phyloP scores from a whole-genome alignment of 2,113 vertebrate genomes.

The Perccottus glenii region DNA sequence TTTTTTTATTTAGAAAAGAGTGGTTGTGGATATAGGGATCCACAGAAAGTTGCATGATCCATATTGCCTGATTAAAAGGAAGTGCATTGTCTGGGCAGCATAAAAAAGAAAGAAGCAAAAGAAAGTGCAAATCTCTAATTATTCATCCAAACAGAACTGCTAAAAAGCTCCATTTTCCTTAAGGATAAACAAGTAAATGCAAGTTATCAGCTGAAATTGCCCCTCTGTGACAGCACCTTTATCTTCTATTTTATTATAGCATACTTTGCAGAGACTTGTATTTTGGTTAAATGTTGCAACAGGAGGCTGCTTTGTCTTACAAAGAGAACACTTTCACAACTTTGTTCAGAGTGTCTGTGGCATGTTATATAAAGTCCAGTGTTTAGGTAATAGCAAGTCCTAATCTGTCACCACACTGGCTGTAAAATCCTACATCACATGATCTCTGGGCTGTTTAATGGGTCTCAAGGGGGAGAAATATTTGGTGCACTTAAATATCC shows the following conservation, averaged over 20 bases:
- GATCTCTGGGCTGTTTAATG: constrained; percentile 8
- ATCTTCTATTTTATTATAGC: background rate
- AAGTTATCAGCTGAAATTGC: background rate
- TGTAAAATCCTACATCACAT: constrained; percentile 46
- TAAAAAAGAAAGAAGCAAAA: too few species aligned
- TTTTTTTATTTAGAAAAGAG: too few species aligned
- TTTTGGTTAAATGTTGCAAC: constrained; percentile 17
- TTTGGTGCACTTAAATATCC: background rate
- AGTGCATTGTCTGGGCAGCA: too few species aligned
- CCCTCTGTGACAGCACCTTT: too few species aligned
- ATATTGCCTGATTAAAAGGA: too few species aligned
- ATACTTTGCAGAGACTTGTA: background rate
- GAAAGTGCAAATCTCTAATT: too few species aligned
- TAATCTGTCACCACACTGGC: constrained; percentile 27
- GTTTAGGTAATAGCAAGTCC: background rate
- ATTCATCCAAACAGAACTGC: background rate
- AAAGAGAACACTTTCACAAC: constrained; percentile 28
- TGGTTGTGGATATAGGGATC: too few species aligned
- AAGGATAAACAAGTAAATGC: background rate
- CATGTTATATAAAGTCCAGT: constrained; percentile 8
- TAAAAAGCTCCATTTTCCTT: background rate
- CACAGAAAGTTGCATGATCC: too few species aligned
- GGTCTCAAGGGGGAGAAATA: background rate
- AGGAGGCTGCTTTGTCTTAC: background rate
- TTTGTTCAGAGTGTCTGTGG: background rate